Percentiles rank a stretch among this genome's conserved stretches.
Conservation (phyloP, 2,797 vertebrate genomes). For the Gymnothorax javanicus region DNA sequence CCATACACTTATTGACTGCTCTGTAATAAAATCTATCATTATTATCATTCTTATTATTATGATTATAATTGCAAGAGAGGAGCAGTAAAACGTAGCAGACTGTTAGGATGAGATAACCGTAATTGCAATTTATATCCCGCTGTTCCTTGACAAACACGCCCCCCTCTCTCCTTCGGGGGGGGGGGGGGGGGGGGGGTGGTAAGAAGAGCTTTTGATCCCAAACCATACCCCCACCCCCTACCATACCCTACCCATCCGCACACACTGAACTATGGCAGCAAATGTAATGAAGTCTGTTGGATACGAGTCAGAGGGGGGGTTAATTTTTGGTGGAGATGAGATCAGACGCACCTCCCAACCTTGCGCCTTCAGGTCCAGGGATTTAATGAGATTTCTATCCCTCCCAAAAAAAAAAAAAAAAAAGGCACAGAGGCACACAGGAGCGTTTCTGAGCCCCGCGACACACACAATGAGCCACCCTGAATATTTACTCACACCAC, state of each 20-base stretch:
- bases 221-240: constrained; percentile 43
- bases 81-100: not conserved
- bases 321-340: constrained; percentile 72
- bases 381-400: constrained; percentile 77
- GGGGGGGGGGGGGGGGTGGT: constrained; percentile 61
- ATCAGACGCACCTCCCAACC: constrained; percentile 66
- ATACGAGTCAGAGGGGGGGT: constrained; percentile 51
- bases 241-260: not conserved
- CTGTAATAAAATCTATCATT: not conserved
- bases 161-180: constrained; percentile 44
- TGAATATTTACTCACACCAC: not conserved
- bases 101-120: constrained; percentile 66
- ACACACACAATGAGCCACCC: not conserved
- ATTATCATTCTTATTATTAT: not conserved
- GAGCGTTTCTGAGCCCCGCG: not conserved
- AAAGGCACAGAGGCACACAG: not conserved
- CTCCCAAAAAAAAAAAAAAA: not conserved
- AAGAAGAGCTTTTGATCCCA: constrained; percentile 64
- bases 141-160: not conserved
- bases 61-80: not conserved
- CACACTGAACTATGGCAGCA: constrained; percentile 45
- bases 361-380: constrained; percentile 75
- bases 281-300: constrained; percentile 58
- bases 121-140: constrained; percentile 85
- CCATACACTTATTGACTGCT: not conserved